A percentile compares a stretch with the other conserved stretches of the same genome.
Conservation (phyloP, 2,888 invertebrate genomes). For the Cephonodes hylas region DNA sequence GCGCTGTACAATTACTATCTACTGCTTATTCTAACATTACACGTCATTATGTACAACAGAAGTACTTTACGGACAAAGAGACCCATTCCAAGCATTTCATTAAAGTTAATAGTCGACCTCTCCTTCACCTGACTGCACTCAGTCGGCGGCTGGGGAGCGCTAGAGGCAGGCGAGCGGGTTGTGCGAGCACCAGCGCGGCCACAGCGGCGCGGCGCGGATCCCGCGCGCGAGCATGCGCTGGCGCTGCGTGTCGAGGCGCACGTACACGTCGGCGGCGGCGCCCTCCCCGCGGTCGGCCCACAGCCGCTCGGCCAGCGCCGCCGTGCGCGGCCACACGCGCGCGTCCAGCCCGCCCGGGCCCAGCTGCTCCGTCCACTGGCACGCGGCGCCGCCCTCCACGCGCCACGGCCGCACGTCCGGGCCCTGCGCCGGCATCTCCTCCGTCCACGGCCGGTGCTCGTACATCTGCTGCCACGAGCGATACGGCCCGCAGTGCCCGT, state of each 20-base stretch:
- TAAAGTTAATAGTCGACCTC: neutral
- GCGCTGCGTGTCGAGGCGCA: constrained; percentile 84
- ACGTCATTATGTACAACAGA: constrained; percentile 40
- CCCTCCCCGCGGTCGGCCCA: constrained; percentile 84
- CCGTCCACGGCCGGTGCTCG: constrained; percentile 89
- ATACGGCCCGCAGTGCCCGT: constrained; percentile 93
- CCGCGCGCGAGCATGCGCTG: constrained; percentile 83
- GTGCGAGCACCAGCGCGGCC: constrained; percentile 89
- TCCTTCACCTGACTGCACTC: neutral
- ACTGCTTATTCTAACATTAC: constrained; percentile 31
- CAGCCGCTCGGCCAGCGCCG: constrained; percentile 90
- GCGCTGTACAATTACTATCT: constrained; percentile 55
- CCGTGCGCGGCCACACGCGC: constrained; percentile 90
- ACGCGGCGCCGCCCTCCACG: constrained; percentile 88
- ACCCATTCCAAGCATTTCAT: neutral
- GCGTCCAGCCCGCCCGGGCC: constrained; percentile 87
- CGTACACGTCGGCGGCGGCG: constrained; percentile 83
- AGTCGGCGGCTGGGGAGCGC: constrained; percentile 20
- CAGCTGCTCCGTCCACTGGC: constrained; percentile 92
- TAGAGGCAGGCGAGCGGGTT: constrained; percentile 87
- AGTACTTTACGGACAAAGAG: constrained; percentile 18
- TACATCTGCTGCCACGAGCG: constrained; percentile 93
- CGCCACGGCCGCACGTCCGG: constrained; percentile 64
- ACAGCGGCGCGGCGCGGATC: constrained; percentile 85
- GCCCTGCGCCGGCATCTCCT: constrained; percentile 74